A percentile compares a stretch with the other conserved stretches of the same genome.
Evolutionary conservation across 1,140 invertebrate genomes (phyloP).

Genomic region (Eupeodes corollae): DNA sequence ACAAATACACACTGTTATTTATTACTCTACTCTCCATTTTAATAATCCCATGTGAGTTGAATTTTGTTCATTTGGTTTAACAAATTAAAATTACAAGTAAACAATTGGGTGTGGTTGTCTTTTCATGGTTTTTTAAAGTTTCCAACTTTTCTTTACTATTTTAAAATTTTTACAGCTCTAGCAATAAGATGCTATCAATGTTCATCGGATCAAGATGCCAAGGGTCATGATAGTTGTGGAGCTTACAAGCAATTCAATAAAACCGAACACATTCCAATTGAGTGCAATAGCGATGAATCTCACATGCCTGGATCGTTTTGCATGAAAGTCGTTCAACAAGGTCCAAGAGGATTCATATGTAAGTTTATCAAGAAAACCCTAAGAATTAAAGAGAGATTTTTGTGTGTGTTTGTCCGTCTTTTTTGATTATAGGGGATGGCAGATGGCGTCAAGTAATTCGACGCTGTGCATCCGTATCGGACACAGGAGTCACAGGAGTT

Average conservation of each 20-base stretch:
- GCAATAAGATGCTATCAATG: constrained; percentile 76
- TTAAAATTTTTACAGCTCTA: neutral
- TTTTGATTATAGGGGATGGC: constrained; percentile 64
- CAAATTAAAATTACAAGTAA: too few species aligned
- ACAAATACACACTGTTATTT: too few species aligned
- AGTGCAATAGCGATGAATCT: constrained; percentile 82
- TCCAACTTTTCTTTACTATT: too few species aligned
- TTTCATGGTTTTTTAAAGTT: too few species aligned
- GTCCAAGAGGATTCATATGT: constrained; percentile 85
- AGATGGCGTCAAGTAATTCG: constrained; percentile 85
- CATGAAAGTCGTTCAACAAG: constrained; percentile 79
- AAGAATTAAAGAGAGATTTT: neutral
- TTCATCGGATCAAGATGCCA: constrained; percentile 62
- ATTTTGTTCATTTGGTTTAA: too few species aligned
- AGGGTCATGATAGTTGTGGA: constrained; percentile 72
- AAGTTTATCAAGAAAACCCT: constrained; percentile 30
- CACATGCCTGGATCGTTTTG: constrained; percentile 87
- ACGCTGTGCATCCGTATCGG: constrained; percentile 78
- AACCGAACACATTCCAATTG: constrained; percentile 67
- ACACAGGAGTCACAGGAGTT: constrained; percentile 79
- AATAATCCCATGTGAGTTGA: too few species aligned
- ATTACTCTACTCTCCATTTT: too few species aligned
- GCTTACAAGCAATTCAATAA: constrained; percentile 74
- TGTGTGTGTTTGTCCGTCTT: neutral
- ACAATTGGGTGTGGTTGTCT: too few species aligned